A percentile compares a stretch with the other conserved stretches of the same genome.
These are phyloP conservation scores for Prochilodus magdalenae DNA, from an alignment of 2,113 vertebrate species.

Conservation along the genomic window DNA sequence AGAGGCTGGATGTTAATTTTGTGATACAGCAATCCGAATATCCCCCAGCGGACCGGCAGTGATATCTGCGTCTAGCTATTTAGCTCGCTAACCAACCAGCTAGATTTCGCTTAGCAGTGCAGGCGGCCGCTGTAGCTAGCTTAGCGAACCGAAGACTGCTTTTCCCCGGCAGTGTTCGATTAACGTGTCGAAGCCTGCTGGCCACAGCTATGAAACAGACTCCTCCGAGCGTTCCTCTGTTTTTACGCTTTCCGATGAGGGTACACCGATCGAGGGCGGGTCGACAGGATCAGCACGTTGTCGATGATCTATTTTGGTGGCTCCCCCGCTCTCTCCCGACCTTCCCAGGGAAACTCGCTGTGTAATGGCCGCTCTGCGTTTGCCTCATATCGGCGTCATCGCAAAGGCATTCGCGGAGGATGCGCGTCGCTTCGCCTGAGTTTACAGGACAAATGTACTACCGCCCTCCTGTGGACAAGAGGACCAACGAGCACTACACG, in stretches of 20 bases:
- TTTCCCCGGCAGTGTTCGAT: background rate
- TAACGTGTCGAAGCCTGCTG: background rate
- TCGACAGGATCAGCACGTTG: background rate
- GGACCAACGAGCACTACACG: constrained; percentile 35
- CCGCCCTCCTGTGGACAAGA: constrained; percentile 46
- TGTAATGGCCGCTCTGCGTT: constrained; percentile 65
- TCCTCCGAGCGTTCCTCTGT: too few species aligned
- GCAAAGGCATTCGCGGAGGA: constrained; percentile 48
- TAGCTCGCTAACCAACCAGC: background rate
- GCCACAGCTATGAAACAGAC: background rate
- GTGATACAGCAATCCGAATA: background rate
- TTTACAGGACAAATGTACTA: background rate
- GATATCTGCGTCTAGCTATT: background rate
- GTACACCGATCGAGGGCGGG: background rate
- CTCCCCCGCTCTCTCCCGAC: constrained; percentile 56
- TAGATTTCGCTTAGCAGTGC: constrained; percentile 32
- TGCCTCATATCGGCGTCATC: constrained; percentile 59
- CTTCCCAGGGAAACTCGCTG: constrained; percentile 62
- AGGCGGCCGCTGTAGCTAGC: constrained; percentile 12
- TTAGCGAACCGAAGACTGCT: background rate
- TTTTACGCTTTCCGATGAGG: background rate
- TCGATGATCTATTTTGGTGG: background rate
- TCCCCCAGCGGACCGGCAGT: background rate
- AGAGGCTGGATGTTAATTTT: background rate
- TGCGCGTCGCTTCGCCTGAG: background rate